These are phyloP conservation scores for Coleophora deauratella DNA, from an alignment of 2,888 invertebrate genomes.

Conservation along the genomic window DNA sequence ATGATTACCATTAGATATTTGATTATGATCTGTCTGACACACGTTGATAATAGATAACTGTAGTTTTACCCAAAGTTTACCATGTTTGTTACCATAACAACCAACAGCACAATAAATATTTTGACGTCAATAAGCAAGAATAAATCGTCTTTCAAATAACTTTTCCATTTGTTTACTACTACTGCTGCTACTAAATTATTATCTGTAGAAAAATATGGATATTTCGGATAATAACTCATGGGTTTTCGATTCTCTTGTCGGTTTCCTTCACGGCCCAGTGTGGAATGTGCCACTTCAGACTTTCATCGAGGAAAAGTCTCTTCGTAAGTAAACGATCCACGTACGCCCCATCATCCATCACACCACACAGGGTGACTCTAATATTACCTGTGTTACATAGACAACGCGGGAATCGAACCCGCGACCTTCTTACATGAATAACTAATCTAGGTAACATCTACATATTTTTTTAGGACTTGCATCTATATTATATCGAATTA, in stretches of 20 bases:
- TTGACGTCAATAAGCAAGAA: slow-evolving; percentile 15
- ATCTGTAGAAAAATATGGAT: slow-evolving; percentile 30
- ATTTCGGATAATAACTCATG: slow-evolving; percentile 81
- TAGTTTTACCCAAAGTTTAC: too few species aligned
- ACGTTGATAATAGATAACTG: too few species aligned
- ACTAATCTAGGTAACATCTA: too few species aligned
- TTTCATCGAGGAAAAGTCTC: slow-evolving; percentile 93
- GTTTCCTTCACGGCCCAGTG: slow-evolving; percentile 92
- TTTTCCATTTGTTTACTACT: background rate
- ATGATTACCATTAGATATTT: too few species aligned
- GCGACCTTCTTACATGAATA: too few species aligned
- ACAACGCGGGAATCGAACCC: too few species aligned
- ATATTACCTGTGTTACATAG: too few species aligned
- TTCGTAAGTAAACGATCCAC: slow-evolving; percentile 83
- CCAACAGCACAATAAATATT: slow-evolving; percentile 16
- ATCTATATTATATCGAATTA: too few species aligned
- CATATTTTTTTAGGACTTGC: too few species aligned
- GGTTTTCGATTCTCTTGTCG: slow-evolving; percentile 94
- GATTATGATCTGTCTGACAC: too few species aligned
- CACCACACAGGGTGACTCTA: too few species aligned
- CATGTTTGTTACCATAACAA: slow-evolving; percentile 8
- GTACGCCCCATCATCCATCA: too few species aligned
- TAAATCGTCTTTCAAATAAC: background rate
- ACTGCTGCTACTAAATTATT: background rate
- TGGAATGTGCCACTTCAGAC: slow-evolving; percentile 94